Conservation (phyloP, 2,888 invertebrate species). For the Anorthoa munda region DNA sequence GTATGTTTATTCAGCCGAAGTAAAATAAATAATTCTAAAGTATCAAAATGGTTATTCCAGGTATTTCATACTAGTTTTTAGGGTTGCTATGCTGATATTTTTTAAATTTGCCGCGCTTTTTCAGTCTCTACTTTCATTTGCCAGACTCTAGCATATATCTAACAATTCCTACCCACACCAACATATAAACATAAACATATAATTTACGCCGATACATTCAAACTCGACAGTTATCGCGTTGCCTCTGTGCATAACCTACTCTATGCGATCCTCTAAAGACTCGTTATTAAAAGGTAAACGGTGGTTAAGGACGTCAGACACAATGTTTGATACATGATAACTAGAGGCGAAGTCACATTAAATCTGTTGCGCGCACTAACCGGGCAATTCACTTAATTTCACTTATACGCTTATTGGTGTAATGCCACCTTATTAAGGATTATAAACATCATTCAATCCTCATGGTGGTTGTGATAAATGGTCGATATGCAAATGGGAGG, state of each 20-base stretch:
- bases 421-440: slow-evolving; percentile 80
- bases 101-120: no score
- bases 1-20: no score
- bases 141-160: no score
- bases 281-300: slow-evolving; percentile 86
- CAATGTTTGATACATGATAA: slow-evolving; percentile 87
- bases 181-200: not conserved
- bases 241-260: slow-evolving; percentile 68
- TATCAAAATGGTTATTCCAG: no score
- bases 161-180: not conserved
- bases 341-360: slow-evolving; percentile 86
- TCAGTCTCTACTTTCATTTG: no score
- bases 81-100: no score
- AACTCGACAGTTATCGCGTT: slow-evolving; percentile 13
- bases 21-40: no score
- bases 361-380: slow-evolving; percentile 82
- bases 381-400: slow-evolving; percentile 85
- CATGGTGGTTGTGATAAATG: slow-evolving; percentile 61
- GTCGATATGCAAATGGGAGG: slow-evolving; percentile 49
- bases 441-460: slow-evolving; percentile 80
- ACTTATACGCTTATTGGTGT: slow-evolving; percentile 83
- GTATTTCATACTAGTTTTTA: no score
- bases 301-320: slow-evolving; percentile 79
- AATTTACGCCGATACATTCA: not conserved
- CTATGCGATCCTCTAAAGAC: slow-evolving; percentile 81